These are phyloP conservation scores for Neodiprion fabricii DNA, from an alignment of 1,140 invertebrate genomes.

Conservation along the genomic window DNA sequence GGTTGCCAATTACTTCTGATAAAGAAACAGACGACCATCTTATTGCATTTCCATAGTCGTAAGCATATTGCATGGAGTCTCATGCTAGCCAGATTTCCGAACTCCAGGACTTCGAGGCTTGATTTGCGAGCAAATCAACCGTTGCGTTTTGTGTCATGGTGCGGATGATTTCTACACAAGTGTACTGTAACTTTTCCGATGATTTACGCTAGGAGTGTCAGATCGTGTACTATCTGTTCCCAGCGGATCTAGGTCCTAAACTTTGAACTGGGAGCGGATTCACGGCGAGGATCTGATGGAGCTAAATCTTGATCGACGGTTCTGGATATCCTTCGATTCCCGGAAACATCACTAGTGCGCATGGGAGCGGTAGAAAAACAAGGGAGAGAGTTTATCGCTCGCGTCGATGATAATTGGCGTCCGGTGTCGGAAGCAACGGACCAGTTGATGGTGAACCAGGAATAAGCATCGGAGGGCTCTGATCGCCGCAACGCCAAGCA, in stretches of 20 bases:
- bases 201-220: too few species aligned
- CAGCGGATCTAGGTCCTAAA: not conserved
- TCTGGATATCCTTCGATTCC: not conserved
- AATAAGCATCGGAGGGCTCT: not conserved
- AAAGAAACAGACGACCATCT: too few species aligned
- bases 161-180: too few species aligned
- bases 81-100: too few species aligned
- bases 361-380: not conserved
- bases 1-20: not conserved
- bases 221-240: not conserved
- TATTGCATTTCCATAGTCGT: too few species aligned
- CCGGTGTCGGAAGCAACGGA: slow-evolving; percentile 1
- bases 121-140: too few species aligned
- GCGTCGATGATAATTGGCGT: not conserved
- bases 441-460: not conserved
- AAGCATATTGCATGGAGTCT: too few species aligned
- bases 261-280: not conserved
- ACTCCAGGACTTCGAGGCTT: too few species aligned
- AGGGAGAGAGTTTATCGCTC: not conserved
- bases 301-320: not conserved
- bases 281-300: not conserved
- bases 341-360: not conserved
- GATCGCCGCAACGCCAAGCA: not conserved
- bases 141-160: too few species aligned
- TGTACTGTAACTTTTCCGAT: too few species aligned